Evolutionary conservation across 2,113 vertebrate species (phyloP).

Genomic region (Amphiprion ocellaris): DNA sequence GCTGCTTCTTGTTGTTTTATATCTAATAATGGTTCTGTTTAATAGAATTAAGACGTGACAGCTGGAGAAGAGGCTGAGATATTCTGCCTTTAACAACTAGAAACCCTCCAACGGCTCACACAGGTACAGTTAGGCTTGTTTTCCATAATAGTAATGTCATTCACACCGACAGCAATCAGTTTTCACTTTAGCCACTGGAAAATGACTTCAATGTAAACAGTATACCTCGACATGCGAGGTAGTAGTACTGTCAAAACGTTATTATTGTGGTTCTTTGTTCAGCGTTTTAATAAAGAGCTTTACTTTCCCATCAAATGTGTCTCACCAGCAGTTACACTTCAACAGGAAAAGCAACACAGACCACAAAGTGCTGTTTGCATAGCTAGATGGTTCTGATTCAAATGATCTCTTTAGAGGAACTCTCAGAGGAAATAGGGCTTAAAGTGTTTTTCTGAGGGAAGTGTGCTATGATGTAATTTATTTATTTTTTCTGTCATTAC

Average conservation of each 20-base stretch:
- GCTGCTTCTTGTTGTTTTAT: no score
- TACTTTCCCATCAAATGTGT: constrained; percentile 7
- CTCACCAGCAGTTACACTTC: constrained; percentile 4
- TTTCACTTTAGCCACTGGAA: constrained; percentile 4
- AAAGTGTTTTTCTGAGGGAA: constrained; percentile 33
- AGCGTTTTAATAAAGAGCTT: constrained; percentile 12
- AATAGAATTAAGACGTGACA: background rate
- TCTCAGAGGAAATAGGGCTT: constrained; percentile 24
- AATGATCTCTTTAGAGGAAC: constrained; percentile 26
- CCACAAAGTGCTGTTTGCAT: constrained; percentile 16
- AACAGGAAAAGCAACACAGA: background rate
- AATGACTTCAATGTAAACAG: background rate
- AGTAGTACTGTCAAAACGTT: background rate
- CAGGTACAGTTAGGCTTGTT: background rate
- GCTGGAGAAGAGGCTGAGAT: background rate
- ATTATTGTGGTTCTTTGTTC: background rate
- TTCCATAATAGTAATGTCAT: background rate
- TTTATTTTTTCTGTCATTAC: constrained; percentile 12
- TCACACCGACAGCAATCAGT: background rate
- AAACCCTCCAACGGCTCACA: constrained; percentile 6
- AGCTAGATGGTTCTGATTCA: constrained; percentile 18
- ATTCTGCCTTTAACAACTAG: background rate
- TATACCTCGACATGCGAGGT: background rate
- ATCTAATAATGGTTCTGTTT: background rate
- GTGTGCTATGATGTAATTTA: constrained; percentile 4